Base-by-base conservation (phyloP, 2,113 vertebrate genomes). In the Odocoileus hemionus region DNA sequence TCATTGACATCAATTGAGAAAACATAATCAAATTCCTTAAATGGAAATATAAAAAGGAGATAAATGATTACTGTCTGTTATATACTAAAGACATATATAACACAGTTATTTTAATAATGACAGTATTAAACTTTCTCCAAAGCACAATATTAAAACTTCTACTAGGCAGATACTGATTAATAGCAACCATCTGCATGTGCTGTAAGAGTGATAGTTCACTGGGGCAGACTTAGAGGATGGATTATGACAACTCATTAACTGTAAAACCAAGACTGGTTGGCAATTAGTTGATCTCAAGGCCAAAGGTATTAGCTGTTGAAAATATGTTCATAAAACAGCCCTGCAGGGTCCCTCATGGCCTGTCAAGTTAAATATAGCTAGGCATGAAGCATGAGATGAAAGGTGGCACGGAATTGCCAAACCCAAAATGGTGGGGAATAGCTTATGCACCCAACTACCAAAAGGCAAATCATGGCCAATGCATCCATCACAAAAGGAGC, bases 1-100 rank as follows among this genome's bases (percentile, higher is more conserved):
- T 99, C 99, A 92, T 99, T 99, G 91, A 99, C 99, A 96, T 99
- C 99, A 95, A 99, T 99, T 97, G 99, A 99, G 98, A 99, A 99
- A 95, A 99, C 99, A 95, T 99, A 99, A 97, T 99, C 99, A 28
- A 99, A 99, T 95, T 99, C 99, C 99, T 99, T 98, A 84, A 98
- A 89, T 45, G 17, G 23, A 36, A 98, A 98, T 50, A 97, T 78
- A 97, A 98, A 98, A 95, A 43, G 79, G 79, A 98, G 94, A 83
- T 43, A 76, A 78, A 79, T 79, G 39, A 78, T 95, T 94, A 96
- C 33, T 84, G 47, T 82, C 54, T 91, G 52, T 79, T 95, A 26
- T 33, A 83, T 50, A 60, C n/a, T 92, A 87, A 85, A 74, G 17
- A 86, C 6, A 91, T 28, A 83, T 33, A 36, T 25, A 95, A 84